A percentile compares a stretch with the other conserved stretches of the same genome.
These are phyloP conservation scores for Sebastes matsubarae DNA, from an alignment of 2,797 vertebrate species.

Conservation along the genomic window DNA sequence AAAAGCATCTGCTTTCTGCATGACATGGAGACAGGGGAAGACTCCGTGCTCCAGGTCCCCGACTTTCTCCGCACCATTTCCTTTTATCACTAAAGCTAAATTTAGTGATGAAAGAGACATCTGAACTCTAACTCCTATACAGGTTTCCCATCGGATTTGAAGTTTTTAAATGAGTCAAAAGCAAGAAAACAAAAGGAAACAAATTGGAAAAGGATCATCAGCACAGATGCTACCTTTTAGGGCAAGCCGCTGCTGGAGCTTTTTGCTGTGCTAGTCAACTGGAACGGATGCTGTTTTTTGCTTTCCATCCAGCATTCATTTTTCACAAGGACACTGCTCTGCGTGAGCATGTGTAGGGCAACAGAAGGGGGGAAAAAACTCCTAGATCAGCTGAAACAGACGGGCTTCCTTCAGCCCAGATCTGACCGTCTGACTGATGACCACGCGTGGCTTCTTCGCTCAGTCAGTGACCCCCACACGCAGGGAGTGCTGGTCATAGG, in stretches of 20 bases:
- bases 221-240: constrained; percentile 29
- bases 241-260: constrained; percentile 8
- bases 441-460: constrained; percentile 55
- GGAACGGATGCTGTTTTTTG: constrained; percentile 45
- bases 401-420: constrained; percentile 36
- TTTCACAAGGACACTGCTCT: constrained; percentile 48
- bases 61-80: constrained; percentile 59
- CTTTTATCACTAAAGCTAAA: constrained; percentile 62
- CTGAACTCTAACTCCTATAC: constrained; percentile 51
- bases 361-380: neutral
- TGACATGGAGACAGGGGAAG: constrained; percentile 31
- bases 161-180: constrained; percentile 44
- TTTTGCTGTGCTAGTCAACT: constrained; percentile 56
- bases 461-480: constrained; percentile 62
- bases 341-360: constrained; percentile 15
- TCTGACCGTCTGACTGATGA: constrained; percentile 56
- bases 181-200: constrained; percentile 5
- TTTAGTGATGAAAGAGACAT: constrained; percentile 58
- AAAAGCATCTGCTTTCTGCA: constrained; percentile 77
- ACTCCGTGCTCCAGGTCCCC: constrained; percentile 29
- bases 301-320: constrained; percentile 41
- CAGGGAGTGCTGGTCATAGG: constrained; percentile 48
- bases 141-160: constrained; percentile 39
- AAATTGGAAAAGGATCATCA: neutral
- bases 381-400: constrained; percentile 47